These are phyloP conservation scores for Capricornis sumatraensis DNA, from an alignment of 2,113 vertebrate species.

Conservation along the genomic window DNA sequence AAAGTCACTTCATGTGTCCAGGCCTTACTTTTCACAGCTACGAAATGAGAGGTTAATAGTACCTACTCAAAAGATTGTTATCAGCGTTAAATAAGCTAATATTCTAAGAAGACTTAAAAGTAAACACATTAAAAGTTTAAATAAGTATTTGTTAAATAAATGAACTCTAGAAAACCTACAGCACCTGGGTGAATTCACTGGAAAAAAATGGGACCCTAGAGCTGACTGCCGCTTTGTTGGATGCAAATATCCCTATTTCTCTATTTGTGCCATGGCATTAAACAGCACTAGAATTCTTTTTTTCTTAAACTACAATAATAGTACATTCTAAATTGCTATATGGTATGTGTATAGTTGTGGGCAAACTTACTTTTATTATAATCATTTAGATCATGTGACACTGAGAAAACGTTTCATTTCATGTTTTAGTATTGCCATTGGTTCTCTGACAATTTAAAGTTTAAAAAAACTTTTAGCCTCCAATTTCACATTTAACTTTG, in stretches of 20 bases:
- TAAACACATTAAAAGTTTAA: background rate
- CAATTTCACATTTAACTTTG: conserved; percentile 21
- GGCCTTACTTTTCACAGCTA: background rate
- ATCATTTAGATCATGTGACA: background rate
- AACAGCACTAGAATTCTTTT: background rate
- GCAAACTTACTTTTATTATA: background rate
- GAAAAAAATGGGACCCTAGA: background rate
- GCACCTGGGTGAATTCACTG: background rate
- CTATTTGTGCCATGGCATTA: background rate
- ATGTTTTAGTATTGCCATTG: background rate
- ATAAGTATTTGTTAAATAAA: background rate
- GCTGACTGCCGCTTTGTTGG: background rate
- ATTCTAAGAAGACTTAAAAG: background rate
- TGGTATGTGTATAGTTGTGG: background rate
- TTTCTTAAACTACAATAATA: background rate
- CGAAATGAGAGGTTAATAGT: background rate
- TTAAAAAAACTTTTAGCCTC: background rate
- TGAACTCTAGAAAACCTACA: background rate
- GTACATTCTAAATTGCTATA: background rate
- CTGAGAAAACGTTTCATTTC: background rate
- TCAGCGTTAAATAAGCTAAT: background rate
- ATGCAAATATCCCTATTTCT: background rate
- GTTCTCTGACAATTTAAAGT: background rate
- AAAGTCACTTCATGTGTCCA: background rate
- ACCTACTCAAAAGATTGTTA: background rate